Evolutionary conservation across 2,113 vertebrate species (phyloP).

Genomic region (Glaucidium brasilianum): DNA sequence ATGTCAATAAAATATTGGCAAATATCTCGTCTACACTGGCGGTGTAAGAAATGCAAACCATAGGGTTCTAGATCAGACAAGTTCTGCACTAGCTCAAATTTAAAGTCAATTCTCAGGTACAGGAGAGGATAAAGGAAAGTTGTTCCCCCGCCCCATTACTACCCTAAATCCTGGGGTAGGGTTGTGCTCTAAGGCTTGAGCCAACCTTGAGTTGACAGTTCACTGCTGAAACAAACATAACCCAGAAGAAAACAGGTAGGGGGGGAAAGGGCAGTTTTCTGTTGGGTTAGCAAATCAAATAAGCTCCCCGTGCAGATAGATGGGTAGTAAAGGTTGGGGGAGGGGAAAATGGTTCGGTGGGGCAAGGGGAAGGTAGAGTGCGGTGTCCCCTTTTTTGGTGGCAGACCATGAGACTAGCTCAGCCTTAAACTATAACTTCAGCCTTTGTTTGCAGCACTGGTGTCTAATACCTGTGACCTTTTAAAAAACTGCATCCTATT

Average conservation of each 20-base stretch:
- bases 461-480: not conserved
- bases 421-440: not conserved
- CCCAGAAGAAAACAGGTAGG: not conserved
- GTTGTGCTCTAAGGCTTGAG: not conserved
- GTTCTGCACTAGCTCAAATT: too few relatives aligned
- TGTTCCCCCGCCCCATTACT: not conserved
- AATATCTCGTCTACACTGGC: too few relatives aligned
- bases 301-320: not conserved
- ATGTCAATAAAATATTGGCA: not conserved
- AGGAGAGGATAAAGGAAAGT: not conserved
- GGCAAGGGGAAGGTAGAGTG: not conserved
- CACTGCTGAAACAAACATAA: not conserved
- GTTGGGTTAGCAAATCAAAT: not conserved
- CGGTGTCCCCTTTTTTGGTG: rapidly evolving
- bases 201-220: not conserved
- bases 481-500: not conserved
- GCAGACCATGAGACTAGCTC: not conserved
- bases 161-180: not conserved
- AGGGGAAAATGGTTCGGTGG: not conserved
- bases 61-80: too few relatives aligned
- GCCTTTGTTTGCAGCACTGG: not conserved
- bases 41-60: too few relatives aligned
- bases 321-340: not conserved
- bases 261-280: not conserved
- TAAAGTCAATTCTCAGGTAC: too few relatives aligned